Conservation (phyloP, 2,888 invertebrate species). For the Pediacus dermestoides region DNA sequence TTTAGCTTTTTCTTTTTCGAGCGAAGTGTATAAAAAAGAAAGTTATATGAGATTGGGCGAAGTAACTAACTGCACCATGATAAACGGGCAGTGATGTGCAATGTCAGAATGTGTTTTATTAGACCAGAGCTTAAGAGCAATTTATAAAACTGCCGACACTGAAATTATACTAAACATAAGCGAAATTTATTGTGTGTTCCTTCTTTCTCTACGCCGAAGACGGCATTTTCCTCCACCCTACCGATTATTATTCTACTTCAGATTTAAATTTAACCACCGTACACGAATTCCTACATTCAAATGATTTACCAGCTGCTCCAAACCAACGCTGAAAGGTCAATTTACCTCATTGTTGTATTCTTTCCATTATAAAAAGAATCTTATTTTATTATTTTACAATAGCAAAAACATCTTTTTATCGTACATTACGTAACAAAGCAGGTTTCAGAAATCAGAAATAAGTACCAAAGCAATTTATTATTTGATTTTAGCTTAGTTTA, state of each 20-base stretch:
- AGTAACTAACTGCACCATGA: conserved; percentile 1
- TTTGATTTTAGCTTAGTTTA: too few species aligned
- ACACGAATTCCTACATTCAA: conserved; percentile 28
- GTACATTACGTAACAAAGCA: too few species aligned
- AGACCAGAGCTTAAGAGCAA: conserved; percentile 27
- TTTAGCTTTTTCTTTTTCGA: too few species aligned
- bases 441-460: too few species aligned
- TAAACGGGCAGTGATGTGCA: conserved; percentile 1
- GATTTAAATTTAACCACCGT: conserved; percentile 34
- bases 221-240: conserved; percentile 24
- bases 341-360: too few species aligned
- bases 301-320: conserved; percentile 26
- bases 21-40: conserved; percentile 1
- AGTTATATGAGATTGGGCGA: not conserved
- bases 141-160: conserved; percentile 31
- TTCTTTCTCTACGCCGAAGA: conserved; percentile 22
- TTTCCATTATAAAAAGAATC: too few species aligned
- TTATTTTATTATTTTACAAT: too few species aligned
- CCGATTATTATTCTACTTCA: conserved; percentile 34
- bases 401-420: too few species aligned
- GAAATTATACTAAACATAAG: conserved; percentile 33
- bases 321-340: conserved; percentile 10
- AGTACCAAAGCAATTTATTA: too few species aligned
- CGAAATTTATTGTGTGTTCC: conserved; percentile 30
- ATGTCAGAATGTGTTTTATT: conserved; percentile 21